phyloP scores from a whole-genome alignment of 2,797 vertebrate species.

The Phrynocephalus forsythii region DNA sequence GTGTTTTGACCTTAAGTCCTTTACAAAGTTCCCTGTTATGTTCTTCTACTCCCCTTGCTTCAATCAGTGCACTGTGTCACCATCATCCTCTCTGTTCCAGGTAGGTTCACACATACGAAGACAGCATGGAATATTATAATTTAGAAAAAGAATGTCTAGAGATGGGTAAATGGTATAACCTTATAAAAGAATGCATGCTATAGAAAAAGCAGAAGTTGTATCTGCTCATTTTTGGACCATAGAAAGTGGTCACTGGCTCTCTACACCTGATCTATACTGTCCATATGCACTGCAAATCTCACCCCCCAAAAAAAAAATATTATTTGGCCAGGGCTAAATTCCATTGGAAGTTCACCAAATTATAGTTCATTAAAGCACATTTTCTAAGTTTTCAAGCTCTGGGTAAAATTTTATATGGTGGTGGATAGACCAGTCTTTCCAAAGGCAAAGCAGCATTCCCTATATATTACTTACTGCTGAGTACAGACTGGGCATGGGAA shows the following conservation, averaged over 20 bases:
- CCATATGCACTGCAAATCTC: no score
- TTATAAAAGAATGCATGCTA: neutral
- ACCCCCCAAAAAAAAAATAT: no score
- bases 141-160: neutral
- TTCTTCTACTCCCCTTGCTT: neutral
- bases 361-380: no score
- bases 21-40: neutral
- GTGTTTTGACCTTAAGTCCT: constrained; percentile 13
- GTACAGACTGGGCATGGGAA: neutral
- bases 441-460: neutral
- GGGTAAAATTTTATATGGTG: neutral
- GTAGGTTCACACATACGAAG: neutral
- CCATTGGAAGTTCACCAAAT: no score
- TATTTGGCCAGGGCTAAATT: no score
- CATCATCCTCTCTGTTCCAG: neutral
- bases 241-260: no score
- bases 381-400: neutral
- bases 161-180: neutral
- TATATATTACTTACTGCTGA: neutral
- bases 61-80: neutral
- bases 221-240: neutral
- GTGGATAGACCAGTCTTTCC: no score
- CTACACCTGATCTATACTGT: no score
- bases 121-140: neutral
- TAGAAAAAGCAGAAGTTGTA: neutral